Percentiles rank a stretch among this genome's conserved stretches.
These are phyloP conservation scores for Thecophora atra DNA, from an alignment of 2,888 invertebrate species.

Conservation along the genomic window DNA sequence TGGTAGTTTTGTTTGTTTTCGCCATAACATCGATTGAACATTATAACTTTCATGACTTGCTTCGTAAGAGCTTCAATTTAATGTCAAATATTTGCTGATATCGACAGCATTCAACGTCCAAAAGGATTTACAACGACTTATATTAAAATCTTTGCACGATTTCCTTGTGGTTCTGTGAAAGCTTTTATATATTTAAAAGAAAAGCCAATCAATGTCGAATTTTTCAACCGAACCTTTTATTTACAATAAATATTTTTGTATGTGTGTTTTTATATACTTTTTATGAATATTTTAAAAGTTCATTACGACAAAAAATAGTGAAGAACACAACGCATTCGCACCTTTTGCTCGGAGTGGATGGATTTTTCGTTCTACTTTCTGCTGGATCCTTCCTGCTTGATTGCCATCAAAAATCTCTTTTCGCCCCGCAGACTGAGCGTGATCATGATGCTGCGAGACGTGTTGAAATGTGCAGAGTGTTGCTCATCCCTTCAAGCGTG, in stretches of 20 bases:
- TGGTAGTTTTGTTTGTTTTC: neutral
- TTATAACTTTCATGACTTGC: neutral
- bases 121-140: no score
- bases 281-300: neutral
- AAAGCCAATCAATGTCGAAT: neutral
- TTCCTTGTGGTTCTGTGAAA: neutral
- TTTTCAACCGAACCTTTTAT: neutral
- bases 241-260: neutral
- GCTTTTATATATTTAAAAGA: neutral
- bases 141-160: neutral
- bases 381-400: conserved; percentile 4
- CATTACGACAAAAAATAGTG: neutral
- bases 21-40: neutral
- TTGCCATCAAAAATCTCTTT: conserved; percentile 20
- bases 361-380: neutral
- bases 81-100: neutral
- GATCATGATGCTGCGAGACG: neutral
- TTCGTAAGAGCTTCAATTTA: neutral
- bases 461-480: conserved; percentile 17
- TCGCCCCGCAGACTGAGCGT: neutral
- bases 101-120: neutral
- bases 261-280: neutral
- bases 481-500: conserved; percentile 10
- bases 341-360: neutral
- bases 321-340: neutral